Percentiles rank a stretch among this genome's conserved stretches.
Conservation (phyloP, 2,888 invertebrate genomes). For the Bombyx huttoni region DNA sequence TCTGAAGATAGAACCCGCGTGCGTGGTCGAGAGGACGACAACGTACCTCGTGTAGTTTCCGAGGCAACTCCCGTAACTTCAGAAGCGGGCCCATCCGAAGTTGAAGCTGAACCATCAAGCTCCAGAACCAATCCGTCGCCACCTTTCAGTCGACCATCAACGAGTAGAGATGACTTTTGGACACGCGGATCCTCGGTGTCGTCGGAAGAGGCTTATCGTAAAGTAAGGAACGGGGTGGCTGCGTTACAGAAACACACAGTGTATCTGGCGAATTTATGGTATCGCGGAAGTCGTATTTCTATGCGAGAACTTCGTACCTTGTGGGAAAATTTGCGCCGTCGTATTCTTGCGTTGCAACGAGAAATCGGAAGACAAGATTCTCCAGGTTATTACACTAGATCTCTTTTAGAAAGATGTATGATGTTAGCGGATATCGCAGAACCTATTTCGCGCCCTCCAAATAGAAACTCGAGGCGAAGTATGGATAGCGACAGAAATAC, state of each 20-base stretch:
- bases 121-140: slow-evolving; percentile 4
- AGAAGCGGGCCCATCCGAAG: not conserved
- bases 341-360: slow-evolving; percentile 68
- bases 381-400: slow-evolving; percentile 50
- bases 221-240: slow-evolving; percentile 45
- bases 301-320: slow-evolving; percentile 74
- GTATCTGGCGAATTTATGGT: slow-evolving; percentile 49
- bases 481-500: slow-evolving; percentile 1
- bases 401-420: slow-evolving; percentile 56
- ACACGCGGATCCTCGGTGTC: slow-evolving; percentile 30
- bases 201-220: slow-evolving; percentile 49
- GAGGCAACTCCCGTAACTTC: slow-evolving; percentile 8
- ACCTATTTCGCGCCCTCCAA: slow-evolving; percentile 21
- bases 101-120: slow-evolving; percentile 4
- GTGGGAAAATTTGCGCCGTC: slow-evolving; percentile 75
- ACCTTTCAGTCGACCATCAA: slow-evolving; percentile 31
- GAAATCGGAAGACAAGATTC: slow-evolving; percentile 51
- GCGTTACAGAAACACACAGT: slow-evolving; percentile 50
- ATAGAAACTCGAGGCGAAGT: not conserved
- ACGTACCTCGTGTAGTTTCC: slow-evolving; percentile 3
- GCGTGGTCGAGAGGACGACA: slow-evolving; percentile 1
- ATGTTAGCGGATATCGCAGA: slow-evolving; percentile 52
- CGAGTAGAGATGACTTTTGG: slow-evolving; percentile 46
- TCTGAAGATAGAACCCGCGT: slow-evolving; percentile 38
- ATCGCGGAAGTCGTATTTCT: slow-evolving; percentile 47